Base-by-base conservation (phyloP, 2,888 invertebrate species). In the Anthophora plumipes region DNA sequence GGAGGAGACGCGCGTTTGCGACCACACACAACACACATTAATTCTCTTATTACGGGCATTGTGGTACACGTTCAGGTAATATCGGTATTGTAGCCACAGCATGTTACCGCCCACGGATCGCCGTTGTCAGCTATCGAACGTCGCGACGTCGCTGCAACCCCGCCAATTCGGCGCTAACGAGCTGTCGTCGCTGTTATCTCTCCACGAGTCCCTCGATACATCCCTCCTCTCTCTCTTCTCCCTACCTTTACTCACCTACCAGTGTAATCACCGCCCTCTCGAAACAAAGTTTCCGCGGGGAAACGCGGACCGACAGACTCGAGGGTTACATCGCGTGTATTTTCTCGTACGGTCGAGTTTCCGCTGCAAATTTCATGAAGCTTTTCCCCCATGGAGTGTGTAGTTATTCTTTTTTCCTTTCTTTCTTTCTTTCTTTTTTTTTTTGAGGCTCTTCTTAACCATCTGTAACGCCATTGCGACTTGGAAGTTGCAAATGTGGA, bases 21-120 rank as follows among this genome's bases (percentile, higher is more conserved):
- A 92, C 91, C 91, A 92, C 92, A 92, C 92, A 89, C 90, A 90
- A 89, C 85, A 90, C 88, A 83, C 89, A 90, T 91, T 90, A 89
- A 91, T 91, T 92, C 90, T 90, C 90, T 86, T 90, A 90, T 92
- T 91, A 91, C 89, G 89, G 87, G 86, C 89, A 91, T 91, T 90
- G 89, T 89, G 79, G 73, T 75, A 77, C 74, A 82, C 74, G 84
- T 82, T 77, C 81, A 52, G 78, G 60, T 52, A 68, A 77, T 84
- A 69, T 84, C 75, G 85, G 82, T 71, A 80, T 87, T 82, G 86
- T 88, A 79, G 80, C 83, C 82, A 76, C 79, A 85, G 84, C 87
- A 75, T 78, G 80, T 77, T 31, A 31, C 88, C 88, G 88, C 87
- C 88, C 88, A 89, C 87, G 74, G 66, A 83, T 50, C 39, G 64